Base-by-base conservation (phyloP, 2,797 vertebrate genomes). In the Enteromius unitaeniatus region DNA sequence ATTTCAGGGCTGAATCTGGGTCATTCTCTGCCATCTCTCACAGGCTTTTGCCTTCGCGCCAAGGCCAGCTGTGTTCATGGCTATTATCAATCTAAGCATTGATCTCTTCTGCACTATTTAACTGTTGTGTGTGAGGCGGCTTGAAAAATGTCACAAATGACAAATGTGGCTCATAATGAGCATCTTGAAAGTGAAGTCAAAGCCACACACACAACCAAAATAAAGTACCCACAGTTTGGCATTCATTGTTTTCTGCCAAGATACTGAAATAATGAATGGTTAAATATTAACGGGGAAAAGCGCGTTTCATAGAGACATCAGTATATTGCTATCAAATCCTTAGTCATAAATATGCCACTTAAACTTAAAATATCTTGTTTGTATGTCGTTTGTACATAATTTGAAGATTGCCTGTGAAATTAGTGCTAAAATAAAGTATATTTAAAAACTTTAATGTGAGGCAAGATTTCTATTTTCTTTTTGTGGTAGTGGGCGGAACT, bases 1-100 rank as follows among this genome's bases (percentile, higher is more conserved):
- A 94, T 94, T 94, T 93, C 90, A 90, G 89, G 92, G 89, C 90
- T 90, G 89, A 91, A 95, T 92, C 88, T 95, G 89, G 94, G 94
- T 94, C 93, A 93, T 84, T 89, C 73, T 53, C 83, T 75, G 85
- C 79, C 79, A 84, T 81, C 80, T 81, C 84, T 87, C 83, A 75
- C 31, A 79, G 74, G 74, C 82, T 86, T 87, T 84, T 72, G 83
- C 81, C 79, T 81, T 80, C 65, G 72, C 81, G 79, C 85, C 81
- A 84, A 78, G 73, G 70, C 77, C 87, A 88, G 85, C 76, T 87
- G 85, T 68, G 85, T 90, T 88, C 88, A 85, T 86, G 77, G 89
- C 87, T 86, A 82, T 81, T 83, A 87, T 90, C 87, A 92, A 85
- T 90, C 82, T 81, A 72, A 83, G 72, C 84, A 89, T 89, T 90